Evolutionary conservation across 2,113 vertebrate genomes (phyloP).

Genomic region (Pandion haliaetus): DNA sequence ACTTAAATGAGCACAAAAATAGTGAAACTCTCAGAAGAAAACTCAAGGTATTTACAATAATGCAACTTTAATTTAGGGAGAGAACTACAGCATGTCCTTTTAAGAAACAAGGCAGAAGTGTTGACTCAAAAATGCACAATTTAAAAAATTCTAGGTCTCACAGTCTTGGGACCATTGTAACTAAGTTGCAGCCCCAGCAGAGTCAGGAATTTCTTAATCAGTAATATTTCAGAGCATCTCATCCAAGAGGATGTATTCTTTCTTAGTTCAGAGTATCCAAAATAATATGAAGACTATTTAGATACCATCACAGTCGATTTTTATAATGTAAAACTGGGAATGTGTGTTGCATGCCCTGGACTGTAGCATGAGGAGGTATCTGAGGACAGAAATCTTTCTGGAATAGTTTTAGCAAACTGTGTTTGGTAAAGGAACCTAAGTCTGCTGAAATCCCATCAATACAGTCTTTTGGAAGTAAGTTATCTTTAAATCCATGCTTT

Average conservation of each 20-base stretch:
- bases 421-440: neutral
- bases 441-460: neutral
- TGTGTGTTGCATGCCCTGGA: neutral
- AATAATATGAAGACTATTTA: neutral
- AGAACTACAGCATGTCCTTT: neutral
- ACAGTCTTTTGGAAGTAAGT: neutral
- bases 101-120: neutral
- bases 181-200: neutral
- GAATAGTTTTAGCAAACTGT: neutral
- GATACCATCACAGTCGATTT: neutral
- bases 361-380: neutral
- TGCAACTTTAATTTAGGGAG: neutral
- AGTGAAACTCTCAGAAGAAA: neutral
- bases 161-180: neutral
- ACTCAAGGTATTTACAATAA: neutral
- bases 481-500: neutral
- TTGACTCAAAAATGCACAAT: neutral
- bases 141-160: neutral
- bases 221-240: neutral
- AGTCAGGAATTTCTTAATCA: neutral
- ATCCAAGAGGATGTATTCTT: neutral
- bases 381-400: neutral
- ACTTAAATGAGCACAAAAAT: neutral
- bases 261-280: neutral
- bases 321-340: neutral